Conservation (phyloP, 2,113 vertebrate genomes). For the Bos javanicus region DNA sequence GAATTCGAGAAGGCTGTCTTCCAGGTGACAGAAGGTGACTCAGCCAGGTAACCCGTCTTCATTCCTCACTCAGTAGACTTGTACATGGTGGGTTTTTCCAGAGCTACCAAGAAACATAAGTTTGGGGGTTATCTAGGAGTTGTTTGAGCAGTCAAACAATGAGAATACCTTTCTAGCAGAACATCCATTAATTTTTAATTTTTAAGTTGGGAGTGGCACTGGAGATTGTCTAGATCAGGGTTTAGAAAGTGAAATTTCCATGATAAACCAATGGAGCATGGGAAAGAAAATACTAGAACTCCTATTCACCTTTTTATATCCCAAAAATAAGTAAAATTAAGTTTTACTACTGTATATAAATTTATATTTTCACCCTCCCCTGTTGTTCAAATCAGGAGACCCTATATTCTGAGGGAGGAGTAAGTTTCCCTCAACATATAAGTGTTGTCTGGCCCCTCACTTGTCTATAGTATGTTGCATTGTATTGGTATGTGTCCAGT, state of each 20-base stretch:
- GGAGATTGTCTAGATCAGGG: background rate
- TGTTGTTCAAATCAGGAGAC: background rate
- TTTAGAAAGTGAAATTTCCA: constrained; percentile 37
- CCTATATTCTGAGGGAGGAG: background rate
- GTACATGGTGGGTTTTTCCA: background rate
- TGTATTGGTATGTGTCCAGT: background rate
- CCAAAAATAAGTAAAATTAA: background rate
- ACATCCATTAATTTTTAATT: background rate
- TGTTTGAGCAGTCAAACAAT: background rate
- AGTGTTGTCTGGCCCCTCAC: background rate
- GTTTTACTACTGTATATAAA: background rate
- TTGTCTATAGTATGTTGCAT: background rate
- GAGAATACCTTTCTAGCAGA: background rate
- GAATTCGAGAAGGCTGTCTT: background rate
- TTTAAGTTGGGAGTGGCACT: background rate
- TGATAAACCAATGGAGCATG: background rate
- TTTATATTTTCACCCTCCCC: background rate
- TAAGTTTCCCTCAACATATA: background rate
- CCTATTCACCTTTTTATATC: background rate
- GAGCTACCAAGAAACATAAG: background rate
- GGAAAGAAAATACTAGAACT: background rate
- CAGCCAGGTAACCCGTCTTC: background rate
- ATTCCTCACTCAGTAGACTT: background rate
- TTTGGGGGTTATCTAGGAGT: background rate
- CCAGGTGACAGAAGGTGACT: background rate